Conservation (phyloP, 2,113 vertebrate genomes). For the Channa maculata region DNA sequence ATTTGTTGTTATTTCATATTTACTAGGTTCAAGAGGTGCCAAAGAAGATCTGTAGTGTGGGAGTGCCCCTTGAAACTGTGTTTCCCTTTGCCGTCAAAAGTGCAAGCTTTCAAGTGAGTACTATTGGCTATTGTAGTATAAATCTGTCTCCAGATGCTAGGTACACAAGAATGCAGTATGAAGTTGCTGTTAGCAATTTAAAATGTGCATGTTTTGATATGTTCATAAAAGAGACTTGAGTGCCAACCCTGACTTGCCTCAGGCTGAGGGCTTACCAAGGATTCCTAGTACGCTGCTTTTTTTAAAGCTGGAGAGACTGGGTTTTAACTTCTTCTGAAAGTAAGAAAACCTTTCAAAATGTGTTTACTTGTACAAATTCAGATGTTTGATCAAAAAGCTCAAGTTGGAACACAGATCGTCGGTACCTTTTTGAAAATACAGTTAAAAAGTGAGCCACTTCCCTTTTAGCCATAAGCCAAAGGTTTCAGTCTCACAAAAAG, state of each 20-base stretch:
- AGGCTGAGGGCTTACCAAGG: not conserved
- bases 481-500: not conserved
- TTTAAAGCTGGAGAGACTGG: not conserved
- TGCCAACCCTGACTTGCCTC: conserved; percentile 20
- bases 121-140: not conserved
- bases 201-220: conserved; percentile 30
- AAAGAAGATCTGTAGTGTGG: not conserved
- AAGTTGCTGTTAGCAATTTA: not conserved
- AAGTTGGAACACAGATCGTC: not conserved
- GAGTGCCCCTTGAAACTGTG: not conserved
- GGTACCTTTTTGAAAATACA: not conserved
- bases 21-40: not conserved
- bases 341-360: not conserved
- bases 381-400: not conserved
- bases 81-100: not conserved
- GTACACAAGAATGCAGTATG: not conserved
- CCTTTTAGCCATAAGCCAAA: not conserved
- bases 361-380: not conserved
- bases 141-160: not conserved
- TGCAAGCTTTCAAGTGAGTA: not conserved
- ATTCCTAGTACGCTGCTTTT: not conserved
- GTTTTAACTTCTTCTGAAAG: not conserved
- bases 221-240: conserved; percentile 7
- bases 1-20: conserved; percentile 15
- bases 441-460: not conserved